Base-by-base conservation (phyloP, 2,797 vertebrate species). In the Vultur gryphus region DNA sequence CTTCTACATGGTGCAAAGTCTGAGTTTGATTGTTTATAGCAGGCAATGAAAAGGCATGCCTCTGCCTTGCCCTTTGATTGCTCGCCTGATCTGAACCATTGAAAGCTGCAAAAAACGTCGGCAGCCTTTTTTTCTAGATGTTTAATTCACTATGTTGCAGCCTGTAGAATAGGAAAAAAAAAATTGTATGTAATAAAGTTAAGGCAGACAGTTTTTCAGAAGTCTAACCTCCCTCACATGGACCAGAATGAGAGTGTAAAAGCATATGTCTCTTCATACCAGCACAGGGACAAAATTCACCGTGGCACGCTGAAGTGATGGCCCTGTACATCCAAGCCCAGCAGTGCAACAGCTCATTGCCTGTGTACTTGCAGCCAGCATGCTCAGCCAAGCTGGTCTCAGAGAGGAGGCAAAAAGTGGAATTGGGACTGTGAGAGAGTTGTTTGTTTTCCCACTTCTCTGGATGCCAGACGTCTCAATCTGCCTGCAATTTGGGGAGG, bases 1-100 rank as follows among this genome's bases (percentile, higher is more conserved):
- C 54, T 85, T 93, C 90, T 91, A 73, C 72, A 23, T 24, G 84
- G 96, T 96, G 90, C 94, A 96, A 97, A 97, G 97, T 97, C 97
- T 96, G 84, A 85, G 57, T 91, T 81, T 78, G 78, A 86, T 55
- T 92, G 95, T 93, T 96, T 92, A 95, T 87, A 95, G 65, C 81
- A 55, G 89, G 97, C 92, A 95, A 84, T 87, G 94, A 83, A 91
- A 90, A 96, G 84, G 71, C 90, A 94, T 92, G 76, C 54, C 41
- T 94, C 90, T 88, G 86, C 92, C 75, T 87, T 96, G 96, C 92
- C 92, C 94, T 94, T 94, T 96, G 95, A 72, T 93, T 93, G 72
- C 76, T 92, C 0, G 2, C 64, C 90, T 84, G 57, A 41, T 71
- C 76, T 55, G 71, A 94, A 66, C 48, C 82, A 87, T 3, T 48